phyloP scores from a whole-genome alignment of 2,888 invertebrate species.

The Amiota minor region DNA sequence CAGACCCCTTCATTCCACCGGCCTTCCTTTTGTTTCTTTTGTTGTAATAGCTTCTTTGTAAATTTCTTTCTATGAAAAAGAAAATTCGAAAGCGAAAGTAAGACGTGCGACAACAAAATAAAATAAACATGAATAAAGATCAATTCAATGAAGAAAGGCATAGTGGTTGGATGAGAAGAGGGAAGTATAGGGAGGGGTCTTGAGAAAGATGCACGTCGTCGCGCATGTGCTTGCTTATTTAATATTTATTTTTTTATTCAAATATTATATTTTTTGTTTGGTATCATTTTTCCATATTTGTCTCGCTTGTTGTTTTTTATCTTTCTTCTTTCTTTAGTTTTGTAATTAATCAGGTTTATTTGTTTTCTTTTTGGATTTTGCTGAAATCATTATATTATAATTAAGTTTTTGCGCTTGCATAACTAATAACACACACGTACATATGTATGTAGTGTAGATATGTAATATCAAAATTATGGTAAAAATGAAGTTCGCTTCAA shows the following conservation, averaged over 20 bases:
- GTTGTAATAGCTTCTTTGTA: not conserved
- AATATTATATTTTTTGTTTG: slow-evolving; percentile 54
- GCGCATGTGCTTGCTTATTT: slow-evolving; percentile 18
- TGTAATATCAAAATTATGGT: not conserved
- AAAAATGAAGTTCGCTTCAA: no score
- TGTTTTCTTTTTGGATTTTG: not conserved
- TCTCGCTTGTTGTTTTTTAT: not conserved
- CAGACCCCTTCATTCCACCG: no score
- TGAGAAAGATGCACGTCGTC: slow-evolving; percentile 25
- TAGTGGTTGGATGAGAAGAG: slow-evolving; percentile 34
- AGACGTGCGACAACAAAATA: not conserved
- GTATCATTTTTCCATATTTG: no score
- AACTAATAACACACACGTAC: not conserved
- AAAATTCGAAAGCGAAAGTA: slow-evolving; percentile 68
- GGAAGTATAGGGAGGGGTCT: slow-evolving; percentile 26
- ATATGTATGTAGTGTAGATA: not conserved
- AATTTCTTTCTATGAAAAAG: slow-evolving; percentile 46
- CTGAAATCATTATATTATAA: not conserved
- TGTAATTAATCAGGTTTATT: not conserved
- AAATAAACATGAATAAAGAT: not conserved
- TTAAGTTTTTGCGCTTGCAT: not conserved
- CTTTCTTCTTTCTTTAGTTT: not conserved
- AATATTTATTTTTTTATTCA: not conserved
- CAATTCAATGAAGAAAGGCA: slow-evolving; percentile 31
- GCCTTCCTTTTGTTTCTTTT: not conserved